Percentiles rank a stretch among this genome's conserved stretches.
Conservation (phyloP, 2,888 invertebrate genomes). For the Lottia gigantea region DNA sequence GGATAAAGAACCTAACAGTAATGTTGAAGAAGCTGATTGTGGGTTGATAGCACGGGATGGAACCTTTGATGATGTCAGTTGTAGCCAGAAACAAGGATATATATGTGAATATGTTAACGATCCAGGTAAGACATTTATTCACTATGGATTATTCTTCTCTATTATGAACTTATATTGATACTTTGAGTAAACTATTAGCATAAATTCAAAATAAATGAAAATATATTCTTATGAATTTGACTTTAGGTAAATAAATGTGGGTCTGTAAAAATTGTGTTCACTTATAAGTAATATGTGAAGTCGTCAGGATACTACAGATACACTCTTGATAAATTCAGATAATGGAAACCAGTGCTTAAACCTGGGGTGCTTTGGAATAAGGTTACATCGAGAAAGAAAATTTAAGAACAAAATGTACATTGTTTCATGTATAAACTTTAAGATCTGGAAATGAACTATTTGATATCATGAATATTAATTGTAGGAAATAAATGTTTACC, state of each 20-base stretch:
- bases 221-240: too few relatives aligned
- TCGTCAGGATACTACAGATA: too few relatives aligned
- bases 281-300: too few relatives aligned
- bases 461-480: background rate
- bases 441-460: too few relatives aligned
- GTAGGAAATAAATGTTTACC: constrained; percentile 23
- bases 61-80: constrained; percentile 16
- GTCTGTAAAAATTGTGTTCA: background rate
- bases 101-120: constrained; percentile 20
- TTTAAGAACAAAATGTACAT: too few relatives aligned
- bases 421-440: too few relatives aligned
- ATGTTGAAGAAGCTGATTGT: constrained; percentile 19
- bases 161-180: too few relatives aligned
- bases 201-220: background rate
- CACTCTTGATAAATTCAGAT: too few relatives aligned
- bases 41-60: constrained; percentile 14
- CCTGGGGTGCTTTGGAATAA: background rate
- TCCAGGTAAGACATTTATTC: background rate
- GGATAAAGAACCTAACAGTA: constrained; percentile 22
- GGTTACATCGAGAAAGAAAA: too few relatives aligned
- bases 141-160: background rate
- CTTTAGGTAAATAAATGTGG: too few relatives aligned
- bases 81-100: constrained; percentile 14
- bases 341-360: too few relatives aligned
- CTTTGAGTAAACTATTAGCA: too few relatives aligned